Percentiles rank a stretch among this genome's conserved stretches.
These are phyloP conservation scores for Solea solea DNA, from an alignment of 2,113 vertebrate genomes.

Conservation along the genomic window DNA sequence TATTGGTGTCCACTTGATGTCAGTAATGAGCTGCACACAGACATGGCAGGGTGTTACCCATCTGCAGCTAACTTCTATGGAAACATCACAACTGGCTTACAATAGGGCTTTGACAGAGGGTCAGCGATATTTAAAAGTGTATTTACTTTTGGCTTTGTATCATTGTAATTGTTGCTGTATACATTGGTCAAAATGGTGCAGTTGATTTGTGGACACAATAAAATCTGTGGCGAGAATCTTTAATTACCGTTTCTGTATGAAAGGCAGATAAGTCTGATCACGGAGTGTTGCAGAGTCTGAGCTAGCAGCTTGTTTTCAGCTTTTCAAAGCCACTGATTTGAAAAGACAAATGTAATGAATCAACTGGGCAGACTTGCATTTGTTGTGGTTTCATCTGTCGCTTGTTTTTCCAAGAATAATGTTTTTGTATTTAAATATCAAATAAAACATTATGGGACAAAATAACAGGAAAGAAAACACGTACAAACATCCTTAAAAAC, in stretches of 20 bases:
- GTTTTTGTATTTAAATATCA: slow-evolving; percentile 79
- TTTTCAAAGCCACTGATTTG: slow-evolving; percentile 2
- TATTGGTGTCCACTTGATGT: slow-evolving; percentile 58
- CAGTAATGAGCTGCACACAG: slow-evolving; percentile 16
- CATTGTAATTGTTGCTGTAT: not conserved
- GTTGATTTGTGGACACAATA: not conserved
- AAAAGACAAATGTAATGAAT: slow-evolving; percentile 12
- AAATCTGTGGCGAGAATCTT: not conserved
- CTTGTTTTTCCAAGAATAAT: slow-evolving; percentile 77
- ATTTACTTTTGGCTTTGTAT: not conserved
- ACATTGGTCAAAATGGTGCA: not conserved
- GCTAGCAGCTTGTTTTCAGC: not conserved
- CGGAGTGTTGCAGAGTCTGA: not conserved
- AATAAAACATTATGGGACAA: slow-evolving; percentile 67
- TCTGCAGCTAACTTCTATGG: not conserved
- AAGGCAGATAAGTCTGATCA: not conserved
- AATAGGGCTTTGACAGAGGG: slow-evolving; percentile 10
- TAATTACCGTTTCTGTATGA: not conserved
- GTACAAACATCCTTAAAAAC: slow-evolving; percentile 80
- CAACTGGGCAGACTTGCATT: slow-evolving; percentile 65
- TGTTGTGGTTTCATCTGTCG: slow-evolving; percentile 66
- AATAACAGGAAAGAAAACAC: slow-evolving; percentile 78
- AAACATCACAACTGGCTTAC: slow-evolving; percentile 10
- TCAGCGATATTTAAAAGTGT: not conserved
- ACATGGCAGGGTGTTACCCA: not conserved